A percentile compares a stretch with the other conserved stretches of the same genome.
Evolutionary conservation across 1,140 invertebrate genomes (phyloP).

Genomic region (Macrostomum lignano): DNA sequence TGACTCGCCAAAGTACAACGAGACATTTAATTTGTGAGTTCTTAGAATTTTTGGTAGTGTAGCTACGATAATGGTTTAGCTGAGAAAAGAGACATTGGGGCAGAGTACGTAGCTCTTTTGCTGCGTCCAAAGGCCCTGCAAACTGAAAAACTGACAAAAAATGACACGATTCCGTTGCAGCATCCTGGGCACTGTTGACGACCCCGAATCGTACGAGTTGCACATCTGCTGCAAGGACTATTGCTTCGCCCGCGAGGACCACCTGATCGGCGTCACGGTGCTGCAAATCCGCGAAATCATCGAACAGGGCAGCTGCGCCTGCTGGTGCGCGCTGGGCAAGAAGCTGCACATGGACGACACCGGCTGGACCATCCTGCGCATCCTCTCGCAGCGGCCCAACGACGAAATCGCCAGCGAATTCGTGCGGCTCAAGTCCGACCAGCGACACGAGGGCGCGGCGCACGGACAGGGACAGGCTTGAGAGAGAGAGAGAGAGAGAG

Average conservation of each 20-base stretch:
- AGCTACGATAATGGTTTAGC: too few relatives aligned
- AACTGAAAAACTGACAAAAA: not conserved
- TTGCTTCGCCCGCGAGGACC: constrained; percentile 81
- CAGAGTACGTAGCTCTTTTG: too few relatives aligned
- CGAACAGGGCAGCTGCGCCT: constrained; percentile 35
- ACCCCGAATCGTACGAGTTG: constrained; percentile 65
- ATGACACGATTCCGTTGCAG: constrained; percentile 31
- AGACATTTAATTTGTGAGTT: constrained; percentile 94
- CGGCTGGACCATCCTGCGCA: constrained; percentile 93
- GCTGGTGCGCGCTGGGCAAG: constrained; percentile 52
- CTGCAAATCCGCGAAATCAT: constrained; percentile 80
- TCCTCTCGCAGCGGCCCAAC: constrained; percentile 80
- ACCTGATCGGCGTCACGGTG: constrained; percentile 79
- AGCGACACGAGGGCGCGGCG: not conserved
- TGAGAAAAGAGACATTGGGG: too few relatives aligned
- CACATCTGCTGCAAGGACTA: constrained; percentile 97
- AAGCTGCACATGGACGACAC: constrained; percentile 95
- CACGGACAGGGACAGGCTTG: too few relatives aligned
- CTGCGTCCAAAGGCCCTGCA: too few relatives aligned
- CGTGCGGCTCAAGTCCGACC: constrained; percentile 54
- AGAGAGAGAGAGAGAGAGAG: too few relatives aligned
- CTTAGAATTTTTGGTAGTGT: too few relatives aligned
- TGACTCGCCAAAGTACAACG: constrained; percentile 95
- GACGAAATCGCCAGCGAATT: constrained; percentile 98
- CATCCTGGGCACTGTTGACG: constrained; percentile 85